These are phyloP conservation scores for Tragelaphus scriptus DNA, from an alignment of 2,113 vertebrate genomes.

Conservation along the genomic window DNA sequence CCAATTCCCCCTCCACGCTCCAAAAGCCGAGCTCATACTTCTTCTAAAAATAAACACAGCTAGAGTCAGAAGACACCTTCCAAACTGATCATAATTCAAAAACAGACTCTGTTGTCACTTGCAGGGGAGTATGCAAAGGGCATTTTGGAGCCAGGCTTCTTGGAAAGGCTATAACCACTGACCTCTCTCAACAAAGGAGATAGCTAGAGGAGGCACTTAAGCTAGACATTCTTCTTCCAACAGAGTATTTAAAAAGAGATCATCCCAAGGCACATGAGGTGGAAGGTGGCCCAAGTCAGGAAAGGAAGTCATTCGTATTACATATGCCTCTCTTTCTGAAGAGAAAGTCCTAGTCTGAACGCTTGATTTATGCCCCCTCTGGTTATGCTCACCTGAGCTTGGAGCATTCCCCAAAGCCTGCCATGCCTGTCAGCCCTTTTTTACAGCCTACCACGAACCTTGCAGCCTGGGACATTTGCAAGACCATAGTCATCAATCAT, in stretches of 20 bases:
- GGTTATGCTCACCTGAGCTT: background rate
- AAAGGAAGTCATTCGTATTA: background rate
- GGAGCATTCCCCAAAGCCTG: background rate
- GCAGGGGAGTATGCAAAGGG: background rate
- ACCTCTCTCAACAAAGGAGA: background rate
- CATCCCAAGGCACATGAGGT: background rate
- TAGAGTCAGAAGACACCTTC: background rate
- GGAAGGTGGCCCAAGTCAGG: background rate
- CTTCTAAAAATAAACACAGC: constrained; percentile 34
- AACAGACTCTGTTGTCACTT: background rate
- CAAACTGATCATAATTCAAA: background rate
- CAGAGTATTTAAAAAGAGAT: background rate
- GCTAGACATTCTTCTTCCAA: background rate
- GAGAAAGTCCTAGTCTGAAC: background rate
- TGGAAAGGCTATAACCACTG: background rate
- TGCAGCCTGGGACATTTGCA: background rate
- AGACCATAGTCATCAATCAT: background rate
- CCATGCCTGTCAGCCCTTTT: background rate
- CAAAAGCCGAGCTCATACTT: background rate
- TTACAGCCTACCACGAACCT: background rate
- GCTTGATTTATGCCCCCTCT: background rate
- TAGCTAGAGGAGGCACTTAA: background rate
- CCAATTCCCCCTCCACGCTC: background rate
- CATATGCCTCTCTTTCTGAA: background rate
- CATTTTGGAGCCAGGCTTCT: background rate